These are phyloP conservation scores for Isoperla grammatica DNA, from an alignment of 2,888 invertebrate genomes.

Conservation along the genomic window DNA sequence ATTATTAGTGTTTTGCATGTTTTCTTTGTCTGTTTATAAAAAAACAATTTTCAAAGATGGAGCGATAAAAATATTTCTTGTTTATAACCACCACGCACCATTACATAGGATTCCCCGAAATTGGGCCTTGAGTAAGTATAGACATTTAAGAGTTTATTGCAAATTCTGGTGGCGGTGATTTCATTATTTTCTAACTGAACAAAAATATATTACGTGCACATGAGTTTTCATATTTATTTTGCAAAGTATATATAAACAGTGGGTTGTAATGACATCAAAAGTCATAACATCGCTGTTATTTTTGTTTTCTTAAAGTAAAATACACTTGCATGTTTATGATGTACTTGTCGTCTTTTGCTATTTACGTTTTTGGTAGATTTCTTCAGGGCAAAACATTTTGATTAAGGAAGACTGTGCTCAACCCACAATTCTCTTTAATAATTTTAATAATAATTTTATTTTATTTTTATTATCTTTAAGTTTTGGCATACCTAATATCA, in stretches of 20 bases:
- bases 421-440: too few relatives aligned
- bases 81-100: slow-evolving; percentile 49
- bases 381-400: background rate
- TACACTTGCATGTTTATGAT: slow-evolving; percentile 22
- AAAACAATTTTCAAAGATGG: too few relatives aligned
- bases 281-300: too few relatives aligned
- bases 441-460: too few relatives aligned
- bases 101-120: slow-evolving; percentile 55
- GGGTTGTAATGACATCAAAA: too few relatives aligned
- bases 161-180: slow-evolving; percentile 32
- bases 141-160: slow-evolving; percentile 27
- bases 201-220: slow-evolving; percentile 26
- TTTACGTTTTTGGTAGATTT: slow-evolving; percentile 6
- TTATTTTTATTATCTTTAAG: too few relatives aligned
- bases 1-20: too few relatives aligned
- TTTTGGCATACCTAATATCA: too few relatives aligned
- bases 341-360: slow-evolving; percentile 5
- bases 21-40: too few relatives aligned
- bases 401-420: too few relatives aligned
- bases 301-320: background rate
- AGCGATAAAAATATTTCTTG: slow-evolving; percentile 32
- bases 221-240: slow-evolving; percentile 19
- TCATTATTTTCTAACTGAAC: slow-evolving; percentile 27
- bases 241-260: background rate
- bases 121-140: slow-evolving; percentile 32